A percentile compares a stretch with the other conserved stretches of the same genome.
Conservation (phyloP, 2,113 vertebrate genomes). For the Dermatemys mawii region DNA sequence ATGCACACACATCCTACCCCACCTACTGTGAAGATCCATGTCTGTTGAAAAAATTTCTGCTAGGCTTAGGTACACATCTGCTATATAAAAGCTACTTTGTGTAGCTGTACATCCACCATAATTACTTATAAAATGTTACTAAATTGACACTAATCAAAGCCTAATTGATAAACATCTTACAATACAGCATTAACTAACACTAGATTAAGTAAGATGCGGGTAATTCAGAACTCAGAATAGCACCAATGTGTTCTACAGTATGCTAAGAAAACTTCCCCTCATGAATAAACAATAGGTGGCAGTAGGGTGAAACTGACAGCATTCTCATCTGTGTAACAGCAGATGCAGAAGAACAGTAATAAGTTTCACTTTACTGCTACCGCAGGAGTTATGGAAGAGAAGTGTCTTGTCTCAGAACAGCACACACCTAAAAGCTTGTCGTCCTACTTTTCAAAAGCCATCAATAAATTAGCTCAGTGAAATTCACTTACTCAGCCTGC, state of each 20-base stretch:
- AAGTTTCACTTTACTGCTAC: neutral
- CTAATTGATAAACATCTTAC: neutral
- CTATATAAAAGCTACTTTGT: neutral
- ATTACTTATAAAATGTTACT: neutral
- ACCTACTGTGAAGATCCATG: slow-evolving; percentile 22
- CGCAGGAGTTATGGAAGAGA: neutral
- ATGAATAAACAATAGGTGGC: neutral
- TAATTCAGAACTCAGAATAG: neutral
- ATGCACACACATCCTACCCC: neutral
- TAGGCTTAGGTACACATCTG: neutral
- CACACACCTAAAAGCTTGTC: neutral
- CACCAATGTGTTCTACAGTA: neutral
- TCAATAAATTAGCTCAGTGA: neutral
- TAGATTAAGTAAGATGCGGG: neutral
- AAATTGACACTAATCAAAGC: slow-evolving; percentile 7
- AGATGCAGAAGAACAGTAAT: neutral
- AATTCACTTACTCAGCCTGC: neutral
- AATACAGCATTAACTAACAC: neutral
- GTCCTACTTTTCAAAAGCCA: neutral
- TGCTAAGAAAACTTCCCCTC: neutral
- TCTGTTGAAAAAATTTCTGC: slow-evolving; percentile 26
- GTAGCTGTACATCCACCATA: neutral
- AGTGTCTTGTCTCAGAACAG: neutral
- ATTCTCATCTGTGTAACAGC: neutral
- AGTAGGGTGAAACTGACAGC: neutral